Evolutionary conservation across 2,888 invertebrate species (phyloP), one percentile per base, ranked within the genome.

Genomic region (Gonocerus acuteangulatus): DNA sequence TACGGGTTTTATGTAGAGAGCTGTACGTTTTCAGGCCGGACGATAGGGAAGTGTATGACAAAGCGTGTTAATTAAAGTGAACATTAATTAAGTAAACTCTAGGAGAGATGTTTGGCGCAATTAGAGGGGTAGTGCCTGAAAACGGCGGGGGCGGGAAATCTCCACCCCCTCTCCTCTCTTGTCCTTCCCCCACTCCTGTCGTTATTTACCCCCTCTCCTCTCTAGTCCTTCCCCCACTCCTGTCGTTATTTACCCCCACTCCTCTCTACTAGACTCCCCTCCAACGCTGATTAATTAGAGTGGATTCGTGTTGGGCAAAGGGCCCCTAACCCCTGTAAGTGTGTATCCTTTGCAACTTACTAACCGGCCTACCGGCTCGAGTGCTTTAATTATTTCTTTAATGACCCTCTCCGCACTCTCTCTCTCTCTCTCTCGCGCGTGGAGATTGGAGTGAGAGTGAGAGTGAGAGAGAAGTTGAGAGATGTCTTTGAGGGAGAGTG

Each of bases 21-120:
- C 18, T 36, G 21, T 51, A 56, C 56, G 56, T 56, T 56, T 56
- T 56, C 56, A 21, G 44, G 18, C 15, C 44, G 15, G 56, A 7
- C 11, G 16, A n/a, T 56, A 56, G 56, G 15, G 16, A 39, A 56
- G 56, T 39, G 62, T 63, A 65, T 65, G 65, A 65, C 65, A 63
- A 63, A 65, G 65, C 58, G 54, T 59, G 62, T 61, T 65, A 65
- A 63, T 65, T 65, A 65, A 59, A 62, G 65, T 63, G 62, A 65
- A 60, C 63, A 65, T 65, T 65, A 65, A 65, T 65, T 63, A 63
- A 65, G 63, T 59, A 52, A 63, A 65, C 63, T 61, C 56, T 49
- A 27, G 63, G 54, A 48, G 58, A 64, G 52, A 64, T 62, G 64
- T 61, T 62, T 57, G 60, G 64, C 54, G 64, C 64, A 64, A 64